Base-by-base conservation (phyloP, 2,888 invertebrate species). In the Ischnura elegans region DNA sequence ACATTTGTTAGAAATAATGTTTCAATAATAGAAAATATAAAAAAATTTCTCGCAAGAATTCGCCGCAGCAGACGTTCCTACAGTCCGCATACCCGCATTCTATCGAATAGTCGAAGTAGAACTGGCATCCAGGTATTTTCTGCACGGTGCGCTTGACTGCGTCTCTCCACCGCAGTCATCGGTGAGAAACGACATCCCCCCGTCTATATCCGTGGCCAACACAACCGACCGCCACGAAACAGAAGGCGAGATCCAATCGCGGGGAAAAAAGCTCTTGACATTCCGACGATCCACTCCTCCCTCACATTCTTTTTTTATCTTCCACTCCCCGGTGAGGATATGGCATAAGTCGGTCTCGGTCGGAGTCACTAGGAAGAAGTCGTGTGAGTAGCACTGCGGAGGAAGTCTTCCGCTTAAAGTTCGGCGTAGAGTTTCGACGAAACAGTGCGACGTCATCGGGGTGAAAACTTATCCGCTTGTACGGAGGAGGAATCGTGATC, bases 261-360 rank as follows among this genome's bases (percentile, higher is more conserved):
- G 87, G 87, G 19, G 87, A 51, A 87, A 87, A 61, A 61, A 76
- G 66, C 90, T 43, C n/a, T 87, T 25, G 42, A 25, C 87, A 2
- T 36, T 87, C 25, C 55, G 25, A 25, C 5, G 13, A 16, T 29
- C 3, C 46, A n/a, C 16, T 51, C 2, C 0, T n/a, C 61, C 8
- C 21, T 25, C 61, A 47, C 61, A 6, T n/a, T 6, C 36, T 29
- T 36, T 36, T 2, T 36, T 16, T 13, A 8, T 10, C 36, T 36
- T n/a, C 1, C 6, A 36, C 8, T 1, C 10, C 8, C 25, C 16
- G 10, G 2, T 13, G 76, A 76, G 36, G 76, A 36, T 76, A 76
- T 76, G 76, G 76, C 76, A 76, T 76, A 36, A 76, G 76, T 76
- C 76, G 36, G 13, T 76, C 13, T 36, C 16, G 76, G 76, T 19